Conservation (phyloP, 2,797 vertebrate species). For the Pipistrellus pipistrellus region DNA sequence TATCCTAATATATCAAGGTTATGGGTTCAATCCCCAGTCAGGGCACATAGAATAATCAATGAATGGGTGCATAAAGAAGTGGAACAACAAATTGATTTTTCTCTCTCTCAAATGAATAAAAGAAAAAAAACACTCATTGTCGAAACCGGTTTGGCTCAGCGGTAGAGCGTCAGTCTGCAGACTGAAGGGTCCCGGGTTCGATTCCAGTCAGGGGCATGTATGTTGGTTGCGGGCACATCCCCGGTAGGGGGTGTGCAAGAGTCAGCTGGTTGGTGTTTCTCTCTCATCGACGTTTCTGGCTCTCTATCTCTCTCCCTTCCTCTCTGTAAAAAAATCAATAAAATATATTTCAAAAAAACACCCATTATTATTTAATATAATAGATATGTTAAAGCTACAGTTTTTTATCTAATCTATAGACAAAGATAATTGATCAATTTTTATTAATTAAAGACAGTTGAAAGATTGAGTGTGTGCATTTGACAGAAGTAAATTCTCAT, state of each 20-base stretch:
- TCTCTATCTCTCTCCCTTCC: no score
- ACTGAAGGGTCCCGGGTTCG: no score
- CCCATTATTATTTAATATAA: slow-evolving; percentile 16
- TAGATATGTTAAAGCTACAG: slow-evolving; percentile 27
- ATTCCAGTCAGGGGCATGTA: no score
- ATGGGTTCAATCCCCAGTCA: not conserved
- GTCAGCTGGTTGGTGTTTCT: no score
- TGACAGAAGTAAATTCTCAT: slow-evolving; percentile 46
- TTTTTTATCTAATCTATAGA: not conserved
- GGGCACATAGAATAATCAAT: not conserved
- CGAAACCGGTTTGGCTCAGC: no score
- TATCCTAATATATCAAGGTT: not conserved
- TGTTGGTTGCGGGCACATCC: no score
- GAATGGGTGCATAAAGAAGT: not conserved
- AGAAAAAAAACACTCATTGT: no score
- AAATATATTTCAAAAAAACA: not conserved
- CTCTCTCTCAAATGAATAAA: not conserved
- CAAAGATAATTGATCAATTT: slow-evolving; percentile 23
- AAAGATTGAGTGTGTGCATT: not conserved
- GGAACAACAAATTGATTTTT: not conserved
- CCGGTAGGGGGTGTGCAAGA: no score
- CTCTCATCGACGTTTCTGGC: no score
- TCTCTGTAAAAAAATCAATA: no score
- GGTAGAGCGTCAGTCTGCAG: no score
- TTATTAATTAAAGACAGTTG: slow-evolving; percentile 8